A percentile compares a stretch with the other conserved stretches of the same genome.
phyloP scores from a whole-genome alignment of 1,140 invertebrate genomes.

The Pogonognathellus flavescens region DNA sequence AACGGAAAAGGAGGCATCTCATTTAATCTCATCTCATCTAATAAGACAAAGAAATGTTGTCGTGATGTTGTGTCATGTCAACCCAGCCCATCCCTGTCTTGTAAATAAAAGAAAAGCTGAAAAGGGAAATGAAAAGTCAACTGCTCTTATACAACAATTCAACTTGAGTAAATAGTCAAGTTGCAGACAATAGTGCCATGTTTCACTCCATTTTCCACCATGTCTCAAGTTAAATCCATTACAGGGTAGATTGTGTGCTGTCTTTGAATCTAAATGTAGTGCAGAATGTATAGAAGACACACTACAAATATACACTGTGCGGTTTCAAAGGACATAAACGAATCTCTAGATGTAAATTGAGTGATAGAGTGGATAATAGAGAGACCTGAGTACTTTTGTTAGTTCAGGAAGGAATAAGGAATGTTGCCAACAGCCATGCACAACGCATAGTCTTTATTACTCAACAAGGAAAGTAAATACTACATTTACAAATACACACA shows the following conservation, averaged over 20 bases:
- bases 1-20: background rate
- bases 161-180: conserved; percentile 23
- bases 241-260: background rate
- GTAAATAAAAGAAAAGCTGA: conserved; percentile 11
- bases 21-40: conserved; percentile 45
- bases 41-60: conserved; percentile 54
- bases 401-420: too few species aligned
- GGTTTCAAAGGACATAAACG: background rate
- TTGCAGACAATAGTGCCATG: background rate
- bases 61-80: conserved; percentile 46
- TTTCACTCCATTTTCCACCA: conserved; percentile 19
- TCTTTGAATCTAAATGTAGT: background rate
- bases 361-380: conserved; percentile 26
- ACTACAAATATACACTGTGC: background rate
- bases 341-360: conserved; percentile 27
- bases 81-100: conserved; percentile 10
- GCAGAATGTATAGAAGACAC: background rate
- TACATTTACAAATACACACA: too few species aligned
- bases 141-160: conserved; percentile 14
- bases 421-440: too few species aligned
- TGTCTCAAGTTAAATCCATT: background rate
- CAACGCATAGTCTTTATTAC: too few species aligned
- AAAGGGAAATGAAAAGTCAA: conserved; percentile 37
- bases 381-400: background rate
- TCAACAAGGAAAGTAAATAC: too few species aligned